phyloP scores from a whole-genome alignment of 2,888 invertebrate species.

The Octonoba sinensis region DNA sequence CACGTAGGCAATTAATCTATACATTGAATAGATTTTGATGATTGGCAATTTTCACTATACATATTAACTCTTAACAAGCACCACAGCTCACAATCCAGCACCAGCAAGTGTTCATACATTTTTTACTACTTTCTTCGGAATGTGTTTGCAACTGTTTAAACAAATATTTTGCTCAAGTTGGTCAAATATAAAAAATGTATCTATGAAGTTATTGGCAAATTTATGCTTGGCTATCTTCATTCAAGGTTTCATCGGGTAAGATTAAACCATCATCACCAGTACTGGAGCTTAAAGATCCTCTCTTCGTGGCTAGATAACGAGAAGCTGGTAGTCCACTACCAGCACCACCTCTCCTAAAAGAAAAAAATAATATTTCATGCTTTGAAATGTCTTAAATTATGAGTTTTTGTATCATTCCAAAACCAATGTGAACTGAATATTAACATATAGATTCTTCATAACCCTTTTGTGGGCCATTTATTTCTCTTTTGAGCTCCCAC shows the following conservation, averaged over 20 bases:
- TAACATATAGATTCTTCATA: too few species aligned
- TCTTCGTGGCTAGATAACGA: constrained; percentile 78
- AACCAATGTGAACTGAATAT: not conserved
- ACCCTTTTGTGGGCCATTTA: too few species aligned
- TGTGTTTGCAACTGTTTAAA: constrained; percentile 10
- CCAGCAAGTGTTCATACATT: constrained; percentile 2
- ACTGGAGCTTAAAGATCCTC: constrained; percentile 76
- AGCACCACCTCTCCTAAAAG: constrained; percentile 73
- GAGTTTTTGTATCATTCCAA: not conserved
- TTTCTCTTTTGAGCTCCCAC: too few species aligned
- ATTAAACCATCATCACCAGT: constrained; percentile 76
- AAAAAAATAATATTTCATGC: constrained; percentile 22
- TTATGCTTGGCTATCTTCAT: constrained; percentile 64
- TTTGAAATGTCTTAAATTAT: constrained; percentile 25
- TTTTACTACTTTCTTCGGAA: not conserved
- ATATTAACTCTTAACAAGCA: constrained; percentile 16
- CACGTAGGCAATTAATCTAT: constrained; percentile 27
- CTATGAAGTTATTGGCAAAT: constrained; percentile 6
- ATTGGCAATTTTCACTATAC: constrained; percentile 20
- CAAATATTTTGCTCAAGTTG: not conserved
- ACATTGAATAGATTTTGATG: constrained; percentile 32
- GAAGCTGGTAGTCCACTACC: constrained; percentile 75
- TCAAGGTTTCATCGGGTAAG: constrained; percentile 58
- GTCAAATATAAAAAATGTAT: not conserved
- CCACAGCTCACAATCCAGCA: constrained; percentile 42